A percentile compares a stretch with the other conserved stretches of the same genome.
Evolutionary conservation across 2,797 vertebrate genomes (phyloP).

Genomic region (Platalea minor): DNA sequence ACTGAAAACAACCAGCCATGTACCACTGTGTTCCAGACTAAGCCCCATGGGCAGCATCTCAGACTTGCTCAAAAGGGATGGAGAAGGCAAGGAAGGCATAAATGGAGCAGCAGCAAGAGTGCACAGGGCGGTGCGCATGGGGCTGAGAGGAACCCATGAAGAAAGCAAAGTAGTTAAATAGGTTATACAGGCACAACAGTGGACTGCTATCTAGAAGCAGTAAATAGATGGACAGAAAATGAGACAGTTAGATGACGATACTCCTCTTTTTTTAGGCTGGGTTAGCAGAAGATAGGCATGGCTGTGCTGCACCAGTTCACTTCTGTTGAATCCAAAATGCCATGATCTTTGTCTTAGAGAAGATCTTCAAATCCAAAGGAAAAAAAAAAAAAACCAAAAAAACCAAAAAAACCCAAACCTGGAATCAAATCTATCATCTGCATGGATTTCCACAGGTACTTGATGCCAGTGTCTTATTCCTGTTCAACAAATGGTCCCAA

Average conservation of each 20-base stretch:
- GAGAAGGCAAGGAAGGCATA: neutral
- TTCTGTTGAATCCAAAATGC: neutral
- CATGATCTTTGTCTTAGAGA: neutral
- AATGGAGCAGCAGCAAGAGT: neutral
- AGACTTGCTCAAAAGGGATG: neutral
- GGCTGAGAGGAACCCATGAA: neutral
- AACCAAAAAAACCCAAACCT: too few species aligned
- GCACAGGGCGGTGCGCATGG: fast-evolving
- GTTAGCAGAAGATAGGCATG: neutral
- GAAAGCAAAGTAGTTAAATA: neutral
- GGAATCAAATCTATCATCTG: neutral
- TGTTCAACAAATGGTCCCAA: neutral
- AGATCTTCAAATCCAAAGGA: neutral
- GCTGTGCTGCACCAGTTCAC: neutral
- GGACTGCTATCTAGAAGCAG: neutral
- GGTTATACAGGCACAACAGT: neutral
- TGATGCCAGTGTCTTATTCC: neutral
- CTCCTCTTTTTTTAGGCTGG: neutral
- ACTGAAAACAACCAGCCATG: neutral
- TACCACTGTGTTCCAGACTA: too few species aligned
- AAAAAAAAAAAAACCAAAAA: neutral
- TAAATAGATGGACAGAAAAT: neutral
- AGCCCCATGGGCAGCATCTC: neutral
- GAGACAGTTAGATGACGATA: neutral
- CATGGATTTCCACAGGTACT: neutral